Conservation (phyloP, 2,888 invertebrate genomes). For the Drosophila hawaiiensis region DNA sequence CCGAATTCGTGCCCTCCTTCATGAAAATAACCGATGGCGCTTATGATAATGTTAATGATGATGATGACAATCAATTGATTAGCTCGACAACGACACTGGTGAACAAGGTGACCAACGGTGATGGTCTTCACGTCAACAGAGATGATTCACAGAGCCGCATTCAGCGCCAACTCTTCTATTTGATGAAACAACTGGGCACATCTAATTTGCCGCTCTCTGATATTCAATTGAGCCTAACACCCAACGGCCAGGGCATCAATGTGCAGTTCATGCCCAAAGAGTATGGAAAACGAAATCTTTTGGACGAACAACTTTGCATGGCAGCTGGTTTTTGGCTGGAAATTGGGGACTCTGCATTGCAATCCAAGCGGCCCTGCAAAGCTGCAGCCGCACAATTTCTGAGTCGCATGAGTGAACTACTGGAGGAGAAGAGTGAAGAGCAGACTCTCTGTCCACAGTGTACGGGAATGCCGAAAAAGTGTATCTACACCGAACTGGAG, state of each 20-base stretch:
- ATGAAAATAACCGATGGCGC: slow-evolving; percentile 14
- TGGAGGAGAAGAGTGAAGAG: slow-evolving; percentile 29
- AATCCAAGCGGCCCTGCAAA: neutral
- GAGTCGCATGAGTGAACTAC: slow-evolving; percentile 30
- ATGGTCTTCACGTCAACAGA: slow-evolving; percentile 5
- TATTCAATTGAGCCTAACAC: slow-evolving; percentile 40
- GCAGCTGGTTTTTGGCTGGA: slow-evolving; percentile 31
- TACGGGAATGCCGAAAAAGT: slow-evolving; percentile 15
- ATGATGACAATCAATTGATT: neutral
- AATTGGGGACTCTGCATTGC: slow-evolving; percentile 1
- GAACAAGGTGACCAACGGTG: slow-evolving; percentile 18
- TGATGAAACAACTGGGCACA: slow-evolving; percentile 55
- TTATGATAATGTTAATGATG: neutral
- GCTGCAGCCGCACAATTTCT: slow-evolving; percentile 37
- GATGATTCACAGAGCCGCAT: slow-evolving; percentile 8
- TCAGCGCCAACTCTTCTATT: slow-evolving; percentile 53
- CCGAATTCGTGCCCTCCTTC: slow-evolving; percentile 62
- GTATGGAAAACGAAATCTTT: neutral
- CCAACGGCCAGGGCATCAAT: slow-evolving; percentile 51
- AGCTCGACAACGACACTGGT: slow-evolving; percentile 55
- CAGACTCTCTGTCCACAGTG: slow-evolving; percentile 51
- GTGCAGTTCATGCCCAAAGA: slow-evolving; percentile 47
- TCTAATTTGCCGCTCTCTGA: slow-evolving; percentile 36
- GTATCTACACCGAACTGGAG: slow-evolving; percentile 57
- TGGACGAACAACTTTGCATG: slow-evolving; percentile 29